Evolutionary conservation across 1,140 invertebrate genomes (phyloP).

Genomic region (Drosophila sp.): DNA sequence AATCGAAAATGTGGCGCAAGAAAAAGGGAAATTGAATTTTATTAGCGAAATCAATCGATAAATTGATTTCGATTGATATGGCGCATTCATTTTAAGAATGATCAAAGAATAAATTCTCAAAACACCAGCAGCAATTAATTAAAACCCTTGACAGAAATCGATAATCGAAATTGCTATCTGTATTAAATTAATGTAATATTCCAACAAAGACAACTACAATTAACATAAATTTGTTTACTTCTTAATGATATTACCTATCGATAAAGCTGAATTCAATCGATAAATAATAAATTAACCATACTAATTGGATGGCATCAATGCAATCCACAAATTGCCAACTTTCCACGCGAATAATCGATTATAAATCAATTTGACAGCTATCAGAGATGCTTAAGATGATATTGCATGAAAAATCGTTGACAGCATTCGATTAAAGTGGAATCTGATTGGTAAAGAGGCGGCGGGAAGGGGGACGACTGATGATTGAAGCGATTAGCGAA

Average conservation of each 20-base stretch:
- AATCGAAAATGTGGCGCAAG: slow-evolving; percentile 27
- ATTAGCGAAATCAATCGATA: slow-evolving; percentile 41
- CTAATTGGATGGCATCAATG: slow-evolving; percentile 4
- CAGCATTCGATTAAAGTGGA: slow-evolving; percentile 19
- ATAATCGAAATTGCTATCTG: too few species aligned
- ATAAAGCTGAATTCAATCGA: neutral
- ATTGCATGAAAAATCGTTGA: slow-evolving; percentile 34
- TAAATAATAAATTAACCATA: neutral
- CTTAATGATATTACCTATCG: too few species aligned
- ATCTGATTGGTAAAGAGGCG: neutral
- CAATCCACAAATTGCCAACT: slow-evolving; percentile 21
- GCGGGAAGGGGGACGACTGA: neutral
- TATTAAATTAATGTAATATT: too few species aligned
- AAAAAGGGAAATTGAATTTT: slow-evolving; percentile 47
- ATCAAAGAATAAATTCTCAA: neutral
- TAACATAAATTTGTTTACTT: neutral
- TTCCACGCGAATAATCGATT: slow-evolving; percentile 21
- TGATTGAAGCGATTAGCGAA: slow-evolving; percentile 36
- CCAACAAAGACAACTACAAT: neutral
- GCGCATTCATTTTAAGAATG: neutral
- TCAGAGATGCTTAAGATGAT: slow-evolving; percentile 17
- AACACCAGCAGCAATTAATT: neutral
- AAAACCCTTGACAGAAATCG: neutral
- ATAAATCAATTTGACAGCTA: slow-evolving; percentile 35
- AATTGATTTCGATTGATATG: slow-evolving; percentile 42